Evolutionary conservation across 2,797 vertebrate species (phyloP), one percentile per base, ranked within the genome.

Genomic region (Sebastes itinus): DNA sequence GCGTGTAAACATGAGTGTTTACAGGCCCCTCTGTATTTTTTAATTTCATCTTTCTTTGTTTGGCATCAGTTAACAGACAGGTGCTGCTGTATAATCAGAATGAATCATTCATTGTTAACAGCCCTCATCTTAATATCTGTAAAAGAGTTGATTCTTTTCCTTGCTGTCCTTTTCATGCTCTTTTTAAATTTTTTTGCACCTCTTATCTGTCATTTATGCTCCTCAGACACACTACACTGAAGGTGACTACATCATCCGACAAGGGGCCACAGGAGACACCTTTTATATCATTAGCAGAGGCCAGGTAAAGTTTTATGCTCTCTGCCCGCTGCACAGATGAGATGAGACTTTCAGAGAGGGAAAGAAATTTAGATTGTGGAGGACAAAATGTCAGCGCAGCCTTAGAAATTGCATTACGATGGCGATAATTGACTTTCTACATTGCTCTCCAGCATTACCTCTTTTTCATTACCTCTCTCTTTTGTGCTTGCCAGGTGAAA

Each of bases 261-360:
- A 95, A 66, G 95, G 94, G 11, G 79, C 89, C 81, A 87, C 88
- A 20, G 95, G 92, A 86, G 94, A 96, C 78, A 93, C 86, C 38
- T 93, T 95, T 88, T 96, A 95, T 86, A 88, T 96, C 88, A 92
- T 96, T 72, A 95, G 82, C 75, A 92, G 92, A 84, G 96, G 96
- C 82, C 94, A 95, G 94, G 96, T 96, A 85, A 90, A 84, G 76
- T 28, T 69, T 10, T 66, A 69, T 66, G 67, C 61, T 78, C 59
- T 71, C 71, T 72, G 54, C 33, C 46, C 62, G 60, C 64, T 38
- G 60, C 30, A 33, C 23, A 35, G 54, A 72, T 72, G 13, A 75
- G 85, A 79, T 20, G 11, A 73, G 49, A 32, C 69, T 80, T 79
- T 84, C 42, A 70, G 58, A 55, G 38, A 38, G 75, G 82, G 75